Conservation (phyloP, 2,113 vertebrate species). For the Myotis yumanensis region DNA sequence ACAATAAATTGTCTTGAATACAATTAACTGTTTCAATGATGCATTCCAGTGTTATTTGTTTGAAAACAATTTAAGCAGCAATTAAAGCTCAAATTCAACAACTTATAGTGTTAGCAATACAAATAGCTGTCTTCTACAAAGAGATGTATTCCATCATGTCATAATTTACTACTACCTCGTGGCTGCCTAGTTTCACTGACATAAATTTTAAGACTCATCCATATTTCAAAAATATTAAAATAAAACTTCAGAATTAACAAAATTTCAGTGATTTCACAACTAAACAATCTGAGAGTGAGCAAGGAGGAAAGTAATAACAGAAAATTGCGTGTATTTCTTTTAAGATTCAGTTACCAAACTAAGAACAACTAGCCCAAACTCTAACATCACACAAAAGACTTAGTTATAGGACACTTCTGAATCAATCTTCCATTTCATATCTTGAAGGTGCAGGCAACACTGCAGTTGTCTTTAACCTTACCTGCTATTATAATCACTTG, state of each 20-base stretch:
- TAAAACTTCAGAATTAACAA: not conserved
- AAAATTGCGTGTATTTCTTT: not conserved
- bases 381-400: not conserved
- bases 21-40: not conserved
- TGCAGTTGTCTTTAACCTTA: not conserved
- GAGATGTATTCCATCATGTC: not conserved
- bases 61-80: not conserved
- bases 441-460: not conserved
- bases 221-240: slow-evolving; percentile 23
- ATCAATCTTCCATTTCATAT: not conserved
- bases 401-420: not conserved
- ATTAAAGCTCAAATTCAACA: not conserved
- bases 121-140: not conserved
- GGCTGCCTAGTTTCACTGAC: not conserved
- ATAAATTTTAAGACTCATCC: not conserved
- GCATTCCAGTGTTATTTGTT: not conserved
- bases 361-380: not conserved
- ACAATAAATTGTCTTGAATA: not conserved
- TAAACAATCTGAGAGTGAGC: not conserved
- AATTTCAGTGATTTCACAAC: not conserved
- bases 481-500: not conserved
- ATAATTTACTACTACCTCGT: not conserved
- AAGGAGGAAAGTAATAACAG: not conserved
- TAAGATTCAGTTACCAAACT: not conserved
- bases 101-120: not conserved